Base-by-base conservation (phyloP, 2,113 vertebrate species). In the Misgurnus anguillicaudatus region DNA sequence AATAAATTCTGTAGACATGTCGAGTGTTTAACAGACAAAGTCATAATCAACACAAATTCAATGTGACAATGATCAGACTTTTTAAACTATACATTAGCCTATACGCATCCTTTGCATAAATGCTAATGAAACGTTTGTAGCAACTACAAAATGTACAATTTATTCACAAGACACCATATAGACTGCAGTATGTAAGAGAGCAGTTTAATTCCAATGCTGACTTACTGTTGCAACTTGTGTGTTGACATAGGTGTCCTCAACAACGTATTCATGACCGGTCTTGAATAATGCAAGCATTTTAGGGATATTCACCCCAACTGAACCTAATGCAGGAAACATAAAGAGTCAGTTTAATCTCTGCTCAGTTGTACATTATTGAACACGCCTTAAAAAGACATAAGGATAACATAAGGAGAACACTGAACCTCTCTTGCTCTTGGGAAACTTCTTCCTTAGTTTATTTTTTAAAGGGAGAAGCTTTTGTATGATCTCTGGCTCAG, bases 381-480 rank as follows among this genome's bases (percentile, higher is more conserved):
- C 21, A 48, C 62, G 21, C 9, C 31, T 45, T 17, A 4, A 76
- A 9, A 51, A 1, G 21, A 31, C 24, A 31, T 31, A 31, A 31
- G 24, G n/a, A n/a, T 24, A 13, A 62, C 9, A 17, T 14, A 19
- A 9, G 19, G 55, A 75, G 21, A 5, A 16, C 6, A 47, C 70
- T 51, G n/a, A 8, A 86, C 92, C 94, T 91, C 85, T 92, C 61
- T 76, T 93, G 86, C 70, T 87, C 85, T 88, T 96, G 2, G 98
- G 98, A 78, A 96, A 98, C 85, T 94, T 96, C 84, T 92, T 90
- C 13, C 88, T 93, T 51, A 99, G 89, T 77, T 96, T 96, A 89
- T 85, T 93, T 84, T 90, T 98, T 74, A 98, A 87, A 0, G 92
- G 92, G 3, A 87, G 36, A 0, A 99, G 70, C 39, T 96, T 96